Evolutionary conservation across 2,113 vertebrate species (phyloP), one percentile per base, ranked within the genome.

Genomic region (Macroglossus sobrinus): DNA sequence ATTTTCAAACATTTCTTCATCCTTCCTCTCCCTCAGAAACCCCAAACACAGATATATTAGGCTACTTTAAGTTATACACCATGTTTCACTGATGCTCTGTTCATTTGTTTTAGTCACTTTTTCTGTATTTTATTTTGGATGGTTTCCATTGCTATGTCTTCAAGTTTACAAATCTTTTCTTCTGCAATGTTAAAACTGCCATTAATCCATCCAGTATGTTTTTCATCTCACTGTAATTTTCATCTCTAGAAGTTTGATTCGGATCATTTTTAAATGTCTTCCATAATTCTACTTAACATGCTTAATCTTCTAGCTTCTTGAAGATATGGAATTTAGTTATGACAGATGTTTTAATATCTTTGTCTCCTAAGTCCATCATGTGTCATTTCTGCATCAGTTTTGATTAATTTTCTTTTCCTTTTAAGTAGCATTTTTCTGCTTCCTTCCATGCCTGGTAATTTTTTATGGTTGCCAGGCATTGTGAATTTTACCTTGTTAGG

Each of bases 161-260:
- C 26, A 84, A 61, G 18, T 47, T 80, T n/a, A 81, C 21, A 40
- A 80, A 80, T 50, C 50, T 68, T 35, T 80, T 68, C 66, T 33
- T 43, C 64, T 47, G 19, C 30, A 59, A 15, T 38, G 35, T 47
- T 64, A 74, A 66, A 80, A 75, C 22, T 81, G 47, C 22, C 45
- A n/a, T n/a, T 79, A 86, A 75, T 86, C 66, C 4, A 35, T 35
- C 26, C 5, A 78, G 15, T 45, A 3, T 38, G 33, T 63, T 78
- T 88, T 86, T 96, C n/a, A 85, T 26, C 66, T 86, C 50, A 93
- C 21, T 59, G n/a, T 68, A 9, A 68, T 86, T 89, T 75, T 81
- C 40, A 74, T 45, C n/a, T 63, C 40, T 30, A 61, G 11, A 82
- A 45, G 38, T 82, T 94, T 84, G 26, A 64, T 55, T 63, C 47